phyloP scores from a whole-genome alignment of 2,888 invertebrate genomes.

The Apoda limacodes region DNA sequence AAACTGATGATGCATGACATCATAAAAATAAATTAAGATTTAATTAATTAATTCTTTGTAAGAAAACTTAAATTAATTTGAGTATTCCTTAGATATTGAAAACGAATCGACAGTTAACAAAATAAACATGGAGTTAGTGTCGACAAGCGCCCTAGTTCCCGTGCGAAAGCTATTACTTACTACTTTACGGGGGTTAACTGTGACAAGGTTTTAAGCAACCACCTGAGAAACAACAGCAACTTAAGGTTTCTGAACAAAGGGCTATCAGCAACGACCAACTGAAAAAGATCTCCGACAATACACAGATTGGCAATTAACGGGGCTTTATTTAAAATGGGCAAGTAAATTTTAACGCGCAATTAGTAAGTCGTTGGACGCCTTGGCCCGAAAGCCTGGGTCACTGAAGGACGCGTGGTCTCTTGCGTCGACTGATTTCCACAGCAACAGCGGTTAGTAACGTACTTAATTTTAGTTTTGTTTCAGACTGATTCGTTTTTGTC shows the following conservation, averaged over 20 bases:
- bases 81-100: too few relatives aligned
- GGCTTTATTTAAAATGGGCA: too few relatives aligned
- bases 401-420: constrained; percentile 35
- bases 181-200: constrained; percentile 49
- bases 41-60: too few relatives aligned
- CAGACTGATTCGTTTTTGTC: not conserved
- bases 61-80: too few relatives aligned
- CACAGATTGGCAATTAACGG: too few relatives aligned
- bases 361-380: constrained; percentile 53
- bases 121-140: constrained; percentile 39
- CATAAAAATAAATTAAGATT: too few relatives aligned
- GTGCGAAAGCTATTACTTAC: constrained; percentile 23
- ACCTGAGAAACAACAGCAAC: constrained; percentile 51
- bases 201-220: constrained; percentile 56
- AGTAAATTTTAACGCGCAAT: constrained; percentile 67
- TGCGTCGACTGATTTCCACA: constrained; percentile 10
- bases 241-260: constrained; percentile 45
- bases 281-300: constrained; percentile 25
- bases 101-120: constrained; percentile 38
- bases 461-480: constrained; percentile 2
- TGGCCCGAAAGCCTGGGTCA: constrained; percentile 48
- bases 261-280: constrained; percentile 28
- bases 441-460: constrained; percentile 1
- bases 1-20: too few relatives aligned
- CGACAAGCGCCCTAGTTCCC: constrained; percentile 44